Evolutionary conservation across 2,888 invertebrate genomes (phyloP), one percentile per base, ranked within the genome.

Genomic region (Harpalus rubripes): DNA sequence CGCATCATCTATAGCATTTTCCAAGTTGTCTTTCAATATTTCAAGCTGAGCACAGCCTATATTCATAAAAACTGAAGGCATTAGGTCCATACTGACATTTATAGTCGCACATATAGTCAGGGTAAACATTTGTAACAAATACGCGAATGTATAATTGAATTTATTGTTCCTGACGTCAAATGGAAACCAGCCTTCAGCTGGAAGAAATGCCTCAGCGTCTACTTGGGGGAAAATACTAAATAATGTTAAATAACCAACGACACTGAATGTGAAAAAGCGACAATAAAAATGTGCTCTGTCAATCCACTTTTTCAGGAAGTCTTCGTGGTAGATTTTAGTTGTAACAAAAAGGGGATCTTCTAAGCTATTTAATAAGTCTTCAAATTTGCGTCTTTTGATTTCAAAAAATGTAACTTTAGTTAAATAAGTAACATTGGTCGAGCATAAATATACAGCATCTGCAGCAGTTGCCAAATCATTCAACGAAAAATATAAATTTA

Each of bases 41-140:
- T 76, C 76, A 1, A 56, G 18, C n/a, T 76, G 76, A 1, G 76
- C 76, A 18, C 52, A 76, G 1, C 76, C 76, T 18, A 76, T 56
- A 76, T 76, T 52, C 76, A 76, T 76, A 18, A 56, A 52, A 22
- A 76, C 56, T 3, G 76, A 44, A 7, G 76, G 76, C 16, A 76
- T 7, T 76, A 76, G 22, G 10, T 76, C 76, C 44, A 76, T 12
- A 18, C 52, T 26, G 15, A 39, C 52, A 10, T 76, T 76, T 10
- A 76, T 18, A 10, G 52, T 52, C 5, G 56, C 56, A 22, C 52
- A 22, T 8, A 52, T 10, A 22, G 18, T 8, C 12, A 52, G 16
- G 6, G 56, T 18, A 56, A 56, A 52, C 22, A 76, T 52, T 76
- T 76, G 76, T 6, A 56, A 76, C 6, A 52, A 8, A 52, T 76